Evolutionary conservation across 2,113 vertebrate genomes (phyloP), one percentile per base, ranked within the genome.

Genomic region (Pampusana beccarii): DNA sequence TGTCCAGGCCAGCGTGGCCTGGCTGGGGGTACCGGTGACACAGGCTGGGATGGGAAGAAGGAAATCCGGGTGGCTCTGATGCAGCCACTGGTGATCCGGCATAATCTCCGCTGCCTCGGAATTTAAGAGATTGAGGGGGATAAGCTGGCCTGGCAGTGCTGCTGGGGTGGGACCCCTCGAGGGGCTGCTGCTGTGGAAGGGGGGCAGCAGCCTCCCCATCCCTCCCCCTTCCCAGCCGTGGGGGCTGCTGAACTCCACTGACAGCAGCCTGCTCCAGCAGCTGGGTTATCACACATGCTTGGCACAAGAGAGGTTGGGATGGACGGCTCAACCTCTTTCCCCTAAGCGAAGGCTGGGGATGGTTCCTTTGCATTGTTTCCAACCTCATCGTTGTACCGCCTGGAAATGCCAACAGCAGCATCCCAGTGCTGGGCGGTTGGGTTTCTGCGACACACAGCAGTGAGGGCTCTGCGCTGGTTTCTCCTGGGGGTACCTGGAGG

Each of bases 11-110:
- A 4, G 24, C 5, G 42, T 64, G 58, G 58, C 34, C 42, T 2
- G 2, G 71, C n/a, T 2, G 2, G 42, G 36, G 40, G 54, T 54
- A 3, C 50, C 4, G 2, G 67, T 94, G 93, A 36, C 25, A 26
- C 53, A 66, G 66, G 51, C 85, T 71, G 42, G 8, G 5, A 2
- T 23, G 74, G 23, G 48, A 64, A 42, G 31, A 78, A 42, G 53
- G 54, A 77, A 57, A 33, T 67, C 20, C 0, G 0, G n/a, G 44
- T 0, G 0, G 19, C 67, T 69, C 6, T 1, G 67, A 13, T 75
- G 77, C 36, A 71, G 42, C 42, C 34, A 11, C 28, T 2, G 4
- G n/a, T 8, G 5, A 86, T 65, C 84, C 2, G 0, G 13, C 14
- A 5, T 74, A 19, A 74, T 48, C 56, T 51, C 69, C 0, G 0